Base-by-base conservation (phyloP, 2,888 invertebrate genomes). In the Alcis repandata region DNA sequence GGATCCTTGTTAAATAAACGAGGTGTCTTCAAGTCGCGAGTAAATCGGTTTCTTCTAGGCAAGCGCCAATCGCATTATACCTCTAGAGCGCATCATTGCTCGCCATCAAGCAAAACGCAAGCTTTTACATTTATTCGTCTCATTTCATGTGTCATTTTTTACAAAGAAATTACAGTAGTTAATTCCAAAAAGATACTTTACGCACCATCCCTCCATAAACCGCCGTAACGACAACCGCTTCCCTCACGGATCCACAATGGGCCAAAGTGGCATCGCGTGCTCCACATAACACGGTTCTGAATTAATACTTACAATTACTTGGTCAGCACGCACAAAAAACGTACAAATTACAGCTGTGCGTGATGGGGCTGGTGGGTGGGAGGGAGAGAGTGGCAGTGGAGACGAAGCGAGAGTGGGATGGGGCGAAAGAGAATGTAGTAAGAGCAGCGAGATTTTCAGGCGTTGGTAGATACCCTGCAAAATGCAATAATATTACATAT, bases 281-380 rank as follows among this genome's bases (percentile, higher is more conserved):
- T 66, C 73, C 71, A 74, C 78, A 81, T 80, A 82, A 83, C 85
- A 80, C 78, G 79, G 81, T 81, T 79, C 83, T 77, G 89, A 87
- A 90, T 90, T 90, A 91, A 91, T 91, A 90, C 89, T 84, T 84
- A 90, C 90, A 91, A 91, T 91, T 91, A 90, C 88, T 83, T 67
- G 78, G 74, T 72, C 63, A 74, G 83, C 91, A 90, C 91, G 90
- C 91, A 91, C 87, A 83, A 86, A 87, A 87, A 86, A 83, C 69
- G 75, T 82, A 87, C 90, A 91, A 91, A 91, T 91, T 88, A 83
- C 88, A 76, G 71, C 83, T 80, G 89, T 90, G 91, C 91, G 91
- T 91, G 91, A 79, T 73, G 69, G 68, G 68, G 71, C 68, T 68
- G 73, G n/a, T n/a, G 19, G 71, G 68, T 69, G 71, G 75, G 15